Evolutionary conservation across 2,113 vertebrate genomes (phyloP).

Genomic region (Procavia capensis): DNA sequence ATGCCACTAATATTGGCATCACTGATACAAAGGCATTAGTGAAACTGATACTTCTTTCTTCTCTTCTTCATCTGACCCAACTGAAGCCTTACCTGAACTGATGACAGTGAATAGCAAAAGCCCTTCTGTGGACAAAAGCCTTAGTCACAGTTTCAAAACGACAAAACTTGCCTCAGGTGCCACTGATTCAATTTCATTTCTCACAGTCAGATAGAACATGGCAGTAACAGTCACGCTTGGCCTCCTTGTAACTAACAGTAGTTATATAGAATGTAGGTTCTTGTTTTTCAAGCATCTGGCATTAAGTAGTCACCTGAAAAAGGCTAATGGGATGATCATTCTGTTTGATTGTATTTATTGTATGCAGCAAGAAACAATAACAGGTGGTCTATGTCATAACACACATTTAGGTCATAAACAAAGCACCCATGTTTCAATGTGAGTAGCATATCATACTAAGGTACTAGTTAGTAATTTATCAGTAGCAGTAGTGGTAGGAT

Average conservation of each 20-base stretch:
- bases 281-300: conserved; percentile 13
- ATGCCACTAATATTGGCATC: neutral
- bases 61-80: neutral
- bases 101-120: neutral
- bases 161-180: conserved; percentile 47
- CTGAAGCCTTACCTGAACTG: conserved; percentile 62
- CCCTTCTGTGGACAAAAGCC: conserved; percentile 30
- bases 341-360: conserved; percentile 67
- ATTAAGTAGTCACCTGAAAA: conserved; percentile 76
- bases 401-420: neutral
- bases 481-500: conserved; percentile 5
- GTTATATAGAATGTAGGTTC: neutral
- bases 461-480: neutral
- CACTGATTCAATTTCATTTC: conserved; percentile 25
- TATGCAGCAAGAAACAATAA: conserved; percentile 12
- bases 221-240: neutral
- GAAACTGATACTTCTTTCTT: neutral
- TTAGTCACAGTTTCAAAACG: conserved; percentile 27
- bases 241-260: neutral
- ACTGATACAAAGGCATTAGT: conserved; percentile 3
- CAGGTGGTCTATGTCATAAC: neutral
- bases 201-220: neutral
- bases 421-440: neutral
- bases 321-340: neutral
- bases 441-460: neutral